These are phyloP conservation scores for Campoplex capitator DNA, from an alignment of 2,888 invertebrate genomes.

Conservation along the genomic window DNA sequence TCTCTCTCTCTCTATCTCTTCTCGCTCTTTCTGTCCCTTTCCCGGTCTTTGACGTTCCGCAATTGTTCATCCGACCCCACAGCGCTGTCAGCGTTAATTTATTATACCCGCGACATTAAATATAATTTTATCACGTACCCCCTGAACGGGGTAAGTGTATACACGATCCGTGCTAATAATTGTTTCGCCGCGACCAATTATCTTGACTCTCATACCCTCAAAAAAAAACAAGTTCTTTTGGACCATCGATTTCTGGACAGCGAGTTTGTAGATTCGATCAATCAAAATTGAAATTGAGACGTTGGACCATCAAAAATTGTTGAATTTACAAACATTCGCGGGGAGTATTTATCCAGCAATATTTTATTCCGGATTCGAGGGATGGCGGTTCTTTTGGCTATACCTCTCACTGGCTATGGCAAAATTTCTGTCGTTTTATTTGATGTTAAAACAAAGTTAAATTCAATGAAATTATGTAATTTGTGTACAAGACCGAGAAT, in stretches of 20 bases:
- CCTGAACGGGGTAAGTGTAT: constrained; percentile 32
- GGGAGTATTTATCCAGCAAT: not conserved
- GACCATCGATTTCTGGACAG: not conserved
- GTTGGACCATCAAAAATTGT: not conserved
- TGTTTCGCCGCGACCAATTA: constrained; percentile 52
- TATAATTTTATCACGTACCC: constrained; percentile 66
- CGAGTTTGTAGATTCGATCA: not conserved
- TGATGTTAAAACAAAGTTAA: not conserved
- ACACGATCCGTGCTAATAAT: constrained; percentile 36
- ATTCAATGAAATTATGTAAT: not conserved
- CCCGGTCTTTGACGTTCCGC: constrained; percentile 28
- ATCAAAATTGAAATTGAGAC: not conserved
- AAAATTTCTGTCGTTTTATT: not conserved
- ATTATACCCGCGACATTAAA: constrained; percentile 67
- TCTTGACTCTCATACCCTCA: not conserved
- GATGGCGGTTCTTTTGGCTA: not conserved
- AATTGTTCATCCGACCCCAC: constrained; percentile 50
- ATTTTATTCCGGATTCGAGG: not conserved
- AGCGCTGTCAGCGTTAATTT: constrained; percentile 66
- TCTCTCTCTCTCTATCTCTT: constrained; percentile 30
- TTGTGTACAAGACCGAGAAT: not conserved
- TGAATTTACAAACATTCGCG: not conserved
- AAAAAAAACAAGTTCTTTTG: not conserved
- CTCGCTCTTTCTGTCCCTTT: constrained; percentile 25
- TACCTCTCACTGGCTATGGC: no score